Conservation (phyloP, 2,888 invertebrate species). For the Aphodius sticticus region DNA sequence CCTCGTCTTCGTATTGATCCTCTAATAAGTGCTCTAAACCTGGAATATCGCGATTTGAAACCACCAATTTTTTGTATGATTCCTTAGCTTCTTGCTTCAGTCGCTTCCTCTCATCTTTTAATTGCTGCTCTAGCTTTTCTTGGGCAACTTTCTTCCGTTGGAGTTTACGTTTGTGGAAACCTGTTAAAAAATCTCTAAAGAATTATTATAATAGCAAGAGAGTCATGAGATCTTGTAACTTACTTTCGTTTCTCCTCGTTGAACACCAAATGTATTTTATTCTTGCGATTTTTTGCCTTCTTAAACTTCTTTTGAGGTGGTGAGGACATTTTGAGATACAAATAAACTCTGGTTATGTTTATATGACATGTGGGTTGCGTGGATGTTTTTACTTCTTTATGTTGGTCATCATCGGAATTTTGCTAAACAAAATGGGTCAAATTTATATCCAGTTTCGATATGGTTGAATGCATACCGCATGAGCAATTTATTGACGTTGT, state of each 20-base stretch:
- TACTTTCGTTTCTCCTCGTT: constrained; percentile 69
- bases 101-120: constrained; percentile 79
- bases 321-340: not conserved
- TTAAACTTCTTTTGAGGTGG: constrained; percentile 13
- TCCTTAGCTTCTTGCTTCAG: constrained; percentile 79
- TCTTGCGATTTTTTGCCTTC: constrained; percentile 61
- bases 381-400: not conserved
- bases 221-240: constrained; percentile 39
- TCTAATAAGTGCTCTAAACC: constrained; percentile 73
- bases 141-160: constrained; percentile 79
- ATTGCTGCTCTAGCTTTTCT: constrained; percentile 72
- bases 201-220: constrained; percentile 23
- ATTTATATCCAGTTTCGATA: no score
- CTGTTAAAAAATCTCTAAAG: constrained; percentile 79
- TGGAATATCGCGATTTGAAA: constrained; percentile 75
- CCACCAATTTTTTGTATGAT: constrained; percentile 75
- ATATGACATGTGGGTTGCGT: not conserved
- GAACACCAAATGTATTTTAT: constrained; percentile 65
- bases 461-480: no score
- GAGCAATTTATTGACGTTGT: no score
- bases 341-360: not conserved
- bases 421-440: no score
- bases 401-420: constrained; percentile 7
- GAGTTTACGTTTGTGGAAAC: constrained; percentile 82
- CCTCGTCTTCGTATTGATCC: constrained; percentile 78